Base-by-base conservation (phyloP, 1,140 invertebrate genomes). In the Neotoxoptera formosana region DNA sequence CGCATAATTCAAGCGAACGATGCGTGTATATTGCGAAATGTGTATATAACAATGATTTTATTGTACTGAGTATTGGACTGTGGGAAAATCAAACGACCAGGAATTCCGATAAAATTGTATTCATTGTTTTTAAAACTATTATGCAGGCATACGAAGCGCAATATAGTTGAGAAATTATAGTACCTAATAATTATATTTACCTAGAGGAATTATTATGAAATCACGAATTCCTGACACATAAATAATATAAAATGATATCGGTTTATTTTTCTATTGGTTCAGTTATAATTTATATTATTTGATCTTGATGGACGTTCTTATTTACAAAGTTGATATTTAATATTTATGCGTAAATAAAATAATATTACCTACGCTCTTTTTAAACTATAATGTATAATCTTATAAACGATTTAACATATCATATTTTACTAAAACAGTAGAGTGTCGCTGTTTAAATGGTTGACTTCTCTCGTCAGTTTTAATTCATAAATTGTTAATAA, bases 311-410 rank as follows among this genome's bases (percentile, higher is more conserved):
- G 14, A n/a, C 30, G n/a, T 76, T 76, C 60, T 76, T 76, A 76
- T 76, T n/a, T n/a, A 34, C 14, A 4, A 76, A n/a, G 30, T 25
- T 67, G 11, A 67, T 11, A 67, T 67, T n/a, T n/a, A 76, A 76
- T 76, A 76, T 76, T 76, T 76, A 76, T 76, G 60, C 60, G 30
- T n/a, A 76, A 76, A n/a, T 76, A 76, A 76, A 76, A n/a, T 76
- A 76, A 76, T 67, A 67, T 17, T 76, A n/a, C 17, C 14, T n/a
- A 76, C 6, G 60, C 2, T n/a, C 25, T 76, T 76, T 76, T n/a
- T 1, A 67, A 76, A 76, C n/a, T 14, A n/a, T n/a, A 76, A 76
- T 17, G 30, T 34, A 76, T n/a, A n/a, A 76, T 76, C 60, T 76
- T 76, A n/a, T 76, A 76, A 76, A n/a, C 30, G 3, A 76, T 76